These are phyloP conservation scores for Alca torda DNA, from an alignment of 2,797 vertebrate genomes.

Conservation along the genomic window DNA sequence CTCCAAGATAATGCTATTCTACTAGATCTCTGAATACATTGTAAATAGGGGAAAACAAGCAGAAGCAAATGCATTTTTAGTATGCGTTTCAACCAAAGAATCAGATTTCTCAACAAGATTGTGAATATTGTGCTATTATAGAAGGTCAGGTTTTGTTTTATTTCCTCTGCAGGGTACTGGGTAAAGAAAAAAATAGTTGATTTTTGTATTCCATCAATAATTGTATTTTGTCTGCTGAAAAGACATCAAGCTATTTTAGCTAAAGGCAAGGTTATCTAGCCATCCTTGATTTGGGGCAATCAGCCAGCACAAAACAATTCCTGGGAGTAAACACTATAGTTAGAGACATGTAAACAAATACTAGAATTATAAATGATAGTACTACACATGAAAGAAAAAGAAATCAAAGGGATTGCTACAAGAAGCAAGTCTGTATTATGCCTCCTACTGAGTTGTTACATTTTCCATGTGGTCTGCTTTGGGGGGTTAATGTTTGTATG, in stretches of 20 bases:
- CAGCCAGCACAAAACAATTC: conserved; percentile 70
- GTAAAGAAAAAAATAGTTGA: conserved; percentile 34
- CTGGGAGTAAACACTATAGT: conserved; percentile 65
- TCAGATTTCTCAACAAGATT: not conserved
- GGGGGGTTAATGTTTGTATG: not conserved
- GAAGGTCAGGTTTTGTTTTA: conserved; percentile 15
- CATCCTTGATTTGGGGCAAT: conserved; percentile 68
- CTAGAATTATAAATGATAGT: conserved; percentile 65
- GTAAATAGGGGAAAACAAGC: not conserved
- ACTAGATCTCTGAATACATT: not conserved
- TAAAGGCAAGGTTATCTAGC: conserved; percentile 62
- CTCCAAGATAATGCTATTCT: not conserved
- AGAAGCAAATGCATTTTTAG: not conserved
- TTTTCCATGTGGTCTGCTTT: conserved; percentile 17
- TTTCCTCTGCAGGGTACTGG: not conserved
- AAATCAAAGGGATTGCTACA: conserved; percentile 58
- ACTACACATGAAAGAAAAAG: conserved; percentile 48
- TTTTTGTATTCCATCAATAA: conserved; percentile 40
- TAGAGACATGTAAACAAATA: conserved; percentile 64
- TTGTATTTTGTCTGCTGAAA: conserved; percentile 27
- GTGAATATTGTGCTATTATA: not conserved
- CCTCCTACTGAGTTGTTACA: conserved; percentile 30
- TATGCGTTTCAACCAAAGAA: not conserved
- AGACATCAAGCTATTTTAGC: conserved; percentile 27
- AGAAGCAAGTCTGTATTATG: conserved; percentile 34